Base-by-base conservation (phyloP, 2,113 vertebrate genomes). In the Lophura nycthemera region DNA sequence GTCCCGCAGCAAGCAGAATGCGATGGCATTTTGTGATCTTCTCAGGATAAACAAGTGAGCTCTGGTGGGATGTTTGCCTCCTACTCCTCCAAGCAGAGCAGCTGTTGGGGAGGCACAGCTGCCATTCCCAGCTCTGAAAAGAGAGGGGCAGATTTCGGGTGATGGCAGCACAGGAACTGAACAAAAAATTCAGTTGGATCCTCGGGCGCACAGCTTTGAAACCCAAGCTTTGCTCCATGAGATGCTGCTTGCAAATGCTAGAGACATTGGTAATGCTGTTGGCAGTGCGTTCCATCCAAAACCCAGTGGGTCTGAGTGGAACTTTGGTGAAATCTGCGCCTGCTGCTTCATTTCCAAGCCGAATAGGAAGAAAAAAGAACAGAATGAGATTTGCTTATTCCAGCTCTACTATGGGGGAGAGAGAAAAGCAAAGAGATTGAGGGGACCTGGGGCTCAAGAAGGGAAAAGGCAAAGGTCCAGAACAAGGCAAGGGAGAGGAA, bases 31-130 rank as follows among this genome's bases (percentile, higher is more conserved):
- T 66, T 38, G 91, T 9, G 87, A 79, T 57, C 83, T 79, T 43
- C 87, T 82, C 61, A 32, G 87, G 13, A 40, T 80, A 79, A 95
- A 87, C 82, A 81, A 89, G 85, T 10, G 29, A 27, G 77, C 77
- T 64, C 93, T 10, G 6, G 10, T 81, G 95, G 92, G 90, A 91
- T 48, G 57, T 32, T 80, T 20, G 71, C 87, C 94, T 94, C 84
- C 19, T 74, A 30, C 42, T 83, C 83, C 92, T 17, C 85, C 82
- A 12, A 90, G 71, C 57, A 0, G n/a, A 22, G 91, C 96, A 96
- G 96, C 94, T 96, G 94, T 95, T 27, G 67, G 83, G 56, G 74
- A 67, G 7, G 67, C 95, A 43, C 95, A 96, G 94, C 94, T 96
- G 96, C 91, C 0, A 60, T 94, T 93, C 89, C 91, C 91, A 42